A percentile compares a stretch with the other conserved stretches of the same genome.
Evolutionary conservation across 2,113 vertebrate species (phyloP).

Genomic region (Brachypteracias leptosomus): DNA sequence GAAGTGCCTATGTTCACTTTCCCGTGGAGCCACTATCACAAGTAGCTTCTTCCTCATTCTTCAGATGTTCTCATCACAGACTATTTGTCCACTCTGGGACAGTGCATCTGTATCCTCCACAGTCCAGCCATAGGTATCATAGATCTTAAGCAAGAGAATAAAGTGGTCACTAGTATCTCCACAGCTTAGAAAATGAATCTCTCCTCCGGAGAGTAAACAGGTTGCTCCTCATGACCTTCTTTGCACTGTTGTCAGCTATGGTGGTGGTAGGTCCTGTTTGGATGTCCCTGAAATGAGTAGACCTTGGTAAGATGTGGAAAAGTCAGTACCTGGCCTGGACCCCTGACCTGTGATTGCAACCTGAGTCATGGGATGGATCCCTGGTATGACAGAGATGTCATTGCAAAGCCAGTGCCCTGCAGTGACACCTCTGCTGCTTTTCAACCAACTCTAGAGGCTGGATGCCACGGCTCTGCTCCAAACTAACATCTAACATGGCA

Average conservation of each 20-base stretch:
- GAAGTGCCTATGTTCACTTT: background rate
- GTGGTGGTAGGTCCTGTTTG: background rate
- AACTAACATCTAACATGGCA: background rate
- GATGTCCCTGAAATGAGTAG: background rate
- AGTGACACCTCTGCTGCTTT: background rate
- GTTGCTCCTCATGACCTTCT: background rate
- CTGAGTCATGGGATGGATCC: background rate
- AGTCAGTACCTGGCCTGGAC: background rate
- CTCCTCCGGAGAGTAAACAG: background rate
- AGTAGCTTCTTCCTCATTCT: background rate
- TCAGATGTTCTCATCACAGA: background rate
- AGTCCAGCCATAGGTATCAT: background rate
- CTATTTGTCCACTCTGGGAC: background rate
- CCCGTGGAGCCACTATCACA: background rate
- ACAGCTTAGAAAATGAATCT: background rate
- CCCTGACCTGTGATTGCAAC: background rate
- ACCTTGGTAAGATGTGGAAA: background rate
- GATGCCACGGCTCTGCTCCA: background rate
- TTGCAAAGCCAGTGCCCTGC: background rate
- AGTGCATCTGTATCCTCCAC: background rate
- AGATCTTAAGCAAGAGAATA: background rate
- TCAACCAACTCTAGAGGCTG: background rate
- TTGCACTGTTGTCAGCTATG: background rate
- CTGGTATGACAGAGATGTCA: background rate
- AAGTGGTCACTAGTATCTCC: background rate